Conservation (phyloP, 2,113 vertebrate species). For the Myotis brandtii region DNA sequence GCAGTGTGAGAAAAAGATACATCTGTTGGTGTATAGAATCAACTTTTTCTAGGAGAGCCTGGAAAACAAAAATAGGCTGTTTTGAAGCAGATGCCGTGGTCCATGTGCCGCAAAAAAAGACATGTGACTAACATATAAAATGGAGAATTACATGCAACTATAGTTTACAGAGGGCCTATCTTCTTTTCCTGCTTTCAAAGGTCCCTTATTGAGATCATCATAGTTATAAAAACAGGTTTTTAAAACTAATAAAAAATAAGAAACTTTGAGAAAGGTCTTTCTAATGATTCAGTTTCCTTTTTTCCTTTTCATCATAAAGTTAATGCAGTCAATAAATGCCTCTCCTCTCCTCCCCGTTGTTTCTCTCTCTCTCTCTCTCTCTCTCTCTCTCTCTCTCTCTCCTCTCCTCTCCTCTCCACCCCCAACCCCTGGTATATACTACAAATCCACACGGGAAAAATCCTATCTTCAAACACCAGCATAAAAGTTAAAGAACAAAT, state of each 20-base stretch:
- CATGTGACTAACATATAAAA: background rate
- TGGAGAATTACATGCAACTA: background rate
- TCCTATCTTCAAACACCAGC: background rate
- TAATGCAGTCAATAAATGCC: background rate
- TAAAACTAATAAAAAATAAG: background rate
- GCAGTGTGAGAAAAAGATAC: background rate
- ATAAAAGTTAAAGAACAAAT: background rate
- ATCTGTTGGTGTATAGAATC: background rate
- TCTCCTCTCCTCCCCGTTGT: no score
- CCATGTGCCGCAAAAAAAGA: background rate
- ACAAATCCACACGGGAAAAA: background rate
- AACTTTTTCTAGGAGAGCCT: background rate
- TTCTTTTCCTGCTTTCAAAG: background rate
- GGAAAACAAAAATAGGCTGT: background rate
- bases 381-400: no score
- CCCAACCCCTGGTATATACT: background rate
- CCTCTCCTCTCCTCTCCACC: no score
- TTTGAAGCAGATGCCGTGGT: background rate
- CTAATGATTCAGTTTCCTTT: background rate
- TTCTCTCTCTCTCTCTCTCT: background rate
- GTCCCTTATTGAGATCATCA: background rate
- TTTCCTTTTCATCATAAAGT: background rate
- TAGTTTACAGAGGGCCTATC: background rate
- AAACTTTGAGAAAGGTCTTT: background rate
- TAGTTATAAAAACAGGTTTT: background rate